phyloP scores from a whole-genome alignment of 1,140 invertebrate species.

The Apis florea region DNA sequence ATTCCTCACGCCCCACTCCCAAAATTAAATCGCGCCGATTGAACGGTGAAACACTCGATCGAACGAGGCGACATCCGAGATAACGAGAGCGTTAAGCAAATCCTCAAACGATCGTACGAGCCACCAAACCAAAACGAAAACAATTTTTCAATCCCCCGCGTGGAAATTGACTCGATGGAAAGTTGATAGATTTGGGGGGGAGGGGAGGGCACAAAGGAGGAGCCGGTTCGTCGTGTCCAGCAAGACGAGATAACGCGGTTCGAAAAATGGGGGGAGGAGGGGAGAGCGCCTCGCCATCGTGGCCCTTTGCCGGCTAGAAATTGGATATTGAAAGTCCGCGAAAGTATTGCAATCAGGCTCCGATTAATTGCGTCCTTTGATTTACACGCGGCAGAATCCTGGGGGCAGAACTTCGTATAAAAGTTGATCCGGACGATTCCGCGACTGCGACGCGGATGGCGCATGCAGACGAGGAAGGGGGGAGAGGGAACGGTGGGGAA shows the following conservation, averaged over 20 bases:
- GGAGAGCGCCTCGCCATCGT: background rate
- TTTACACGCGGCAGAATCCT: constrained; percentile 53
- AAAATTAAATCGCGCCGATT: too few species aligned
- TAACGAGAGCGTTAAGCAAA: constrained; percentile 8
- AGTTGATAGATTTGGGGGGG: background rate
- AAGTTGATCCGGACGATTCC: constrained; percentile 54
- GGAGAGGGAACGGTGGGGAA: background rate
- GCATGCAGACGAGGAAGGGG: background rate
- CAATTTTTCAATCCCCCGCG: constrained; percentile 21
- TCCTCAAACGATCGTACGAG: constrained; percentile 4
- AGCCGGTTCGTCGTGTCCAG: background rate
- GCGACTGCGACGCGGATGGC: background rate
- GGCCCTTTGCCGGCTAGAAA: constrained; percentile 25
- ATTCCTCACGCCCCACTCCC: too few species aligned
- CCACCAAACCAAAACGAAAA: constrained; percentile 13
- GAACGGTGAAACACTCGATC: too few species aligned
- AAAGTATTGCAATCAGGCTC: constrained; percentile 64
- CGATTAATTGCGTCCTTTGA: constrained; percentile 66
- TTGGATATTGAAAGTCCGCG: constrained; percentile 63
- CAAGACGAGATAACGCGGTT: constrained; percentile 28
- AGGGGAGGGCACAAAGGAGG: background rate
- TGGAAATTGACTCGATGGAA: constrained; percentile 15
- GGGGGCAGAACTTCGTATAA: constrained; percentile 47
- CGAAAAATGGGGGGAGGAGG: background rate
- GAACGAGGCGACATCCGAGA: too few species aligned